phyloP scores from a whole-genome alignment of 2,797 vertebrate genomes.

The Lepilemur ruficaudatus region DNA sequence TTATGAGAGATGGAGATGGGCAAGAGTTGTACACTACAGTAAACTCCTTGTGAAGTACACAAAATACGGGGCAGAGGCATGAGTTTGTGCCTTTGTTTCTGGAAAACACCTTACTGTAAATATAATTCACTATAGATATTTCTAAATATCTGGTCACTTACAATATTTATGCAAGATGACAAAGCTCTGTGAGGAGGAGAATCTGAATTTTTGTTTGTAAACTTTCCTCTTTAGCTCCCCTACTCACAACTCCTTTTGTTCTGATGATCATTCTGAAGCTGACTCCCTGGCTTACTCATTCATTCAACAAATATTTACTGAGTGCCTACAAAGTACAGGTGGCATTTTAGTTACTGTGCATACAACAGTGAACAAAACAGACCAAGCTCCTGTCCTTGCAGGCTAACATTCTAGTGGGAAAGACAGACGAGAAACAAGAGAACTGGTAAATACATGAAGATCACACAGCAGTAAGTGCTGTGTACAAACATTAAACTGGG shows the following conservation, averaged over 20 bases:
- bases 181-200: neutral
- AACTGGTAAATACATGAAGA: neutral
- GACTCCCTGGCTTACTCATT: neutral
- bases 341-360: neutral
- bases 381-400: neutral
- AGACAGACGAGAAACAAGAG: neutral
- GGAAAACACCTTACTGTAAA: neutral
- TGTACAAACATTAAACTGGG: neutral
- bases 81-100: neutral
- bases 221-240: too few species aligned
- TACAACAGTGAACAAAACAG: neutral
- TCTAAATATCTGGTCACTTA: neutral
- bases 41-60: neutral
- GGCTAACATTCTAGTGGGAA: neutral
- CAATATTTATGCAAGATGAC: neutral
- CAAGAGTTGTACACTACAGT: neutral
- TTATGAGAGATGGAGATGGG: neutral
- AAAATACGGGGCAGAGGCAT: neutral
- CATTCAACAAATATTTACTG: neutral
- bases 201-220: neutral
- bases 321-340: accelerated
- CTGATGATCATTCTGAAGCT: neutral
- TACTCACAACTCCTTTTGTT: neutral
- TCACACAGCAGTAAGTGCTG: accelerated
- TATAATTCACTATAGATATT: neutral